Conservation (phyloP, 2,113 vertebrate species). For the Desmodus rotundus region DNA sequence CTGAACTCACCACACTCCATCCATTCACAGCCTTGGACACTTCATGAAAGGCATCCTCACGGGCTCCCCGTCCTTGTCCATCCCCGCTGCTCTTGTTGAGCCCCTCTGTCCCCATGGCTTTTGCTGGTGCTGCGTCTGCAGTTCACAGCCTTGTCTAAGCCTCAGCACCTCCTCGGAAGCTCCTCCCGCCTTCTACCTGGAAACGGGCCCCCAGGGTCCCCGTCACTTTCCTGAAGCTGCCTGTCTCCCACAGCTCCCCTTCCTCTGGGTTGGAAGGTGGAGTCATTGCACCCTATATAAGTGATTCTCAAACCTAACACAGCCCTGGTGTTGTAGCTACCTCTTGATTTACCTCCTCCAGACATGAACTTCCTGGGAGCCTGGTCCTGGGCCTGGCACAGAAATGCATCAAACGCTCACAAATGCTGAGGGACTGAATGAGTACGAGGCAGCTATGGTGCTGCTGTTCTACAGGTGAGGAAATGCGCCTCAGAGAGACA, state of each 20-base stretch:
- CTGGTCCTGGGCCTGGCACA: fast-evolving
- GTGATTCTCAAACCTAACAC: neutral
- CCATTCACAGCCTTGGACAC: no score
- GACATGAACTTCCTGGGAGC: fast-evolving
- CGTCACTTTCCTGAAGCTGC: neutral
- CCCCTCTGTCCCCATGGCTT: neutral
- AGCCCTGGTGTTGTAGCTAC: fast-evolving
- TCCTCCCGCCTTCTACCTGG: neutral
- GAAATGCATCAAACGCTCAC: neutral
- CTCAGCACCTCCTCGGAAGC: neutral
- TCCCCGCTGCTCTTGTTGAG: neutral
- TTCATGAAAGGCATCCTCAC: neutral
- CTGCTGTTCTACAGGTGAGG: neutral
- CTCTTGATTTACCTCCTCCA: neutral
- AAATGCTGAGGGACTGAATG: no score
- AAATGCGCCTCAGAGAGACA: neutral
- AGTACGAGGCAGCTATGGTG: neutral
- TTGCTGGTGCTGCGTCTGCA: neutral
- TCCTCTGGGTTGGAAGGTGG: neutral
- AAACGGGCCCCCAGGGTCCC: neutral
- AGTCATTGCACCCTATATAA: neutral
- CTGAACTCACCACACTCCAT: neutral
- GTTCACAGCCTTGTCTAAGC: neutral
- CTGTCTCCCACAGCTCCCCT: neutral
- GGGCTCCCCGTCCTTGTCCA: neutral